These are phyloP conservation scores for Neoascia interrupta DNA, from an alignment of 2,888 invertebrate species.

Conservation along the genomic window DNA sequence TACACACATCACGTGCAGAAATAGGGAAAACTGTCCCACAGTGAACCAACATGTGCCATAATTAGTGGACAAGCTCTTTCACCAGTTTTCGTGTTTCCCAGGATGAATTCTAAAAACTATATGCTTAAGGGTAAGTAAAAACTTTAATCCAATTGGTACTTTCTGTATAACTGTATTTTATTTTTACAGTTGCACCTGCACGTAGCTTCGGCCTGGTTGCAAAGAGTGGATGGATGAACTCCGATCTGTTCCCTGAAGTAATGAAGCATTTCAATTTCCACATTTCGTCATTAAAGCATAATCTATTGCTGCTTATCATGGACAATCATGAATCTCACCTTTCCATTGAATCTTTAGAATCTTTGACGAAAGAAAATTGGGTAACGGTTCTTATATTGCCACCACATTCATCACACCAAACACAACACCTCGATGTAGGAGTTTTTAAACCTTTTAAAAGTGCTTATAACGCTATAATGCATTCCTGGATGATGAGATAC, in stretches of 20 bases:
- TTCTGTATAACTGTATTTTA: too few species aligned
- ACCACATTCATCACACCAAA: conserved; percentile 3
- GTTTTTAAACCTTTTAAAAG: conserved; percentile 20
- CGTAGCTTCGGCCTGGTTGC: too few species aligned
- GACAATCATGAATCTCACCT: conserved; percentile 21
- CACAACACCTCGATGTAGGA: conserved; percentile 22
- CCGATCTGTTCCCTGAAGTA: too few species aligned
- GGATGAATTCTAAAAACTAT: not conserved
- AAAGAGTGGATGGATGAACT: too few species aligned
- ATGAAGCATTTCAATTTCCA: too few species aligned
- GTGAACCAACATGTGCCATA: too few species aligned
- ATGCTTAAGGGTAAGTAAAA: too few species aligned
- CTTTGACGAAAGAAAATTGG: not conserved
- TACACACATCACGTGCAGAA: too few species aligned
- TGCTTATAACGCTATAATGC: conserved; percentile 5
- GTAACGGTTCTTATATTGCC: not conserved
- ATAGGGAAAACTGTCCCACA: too few species aligned
- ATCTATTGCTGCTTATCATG: not conserved
- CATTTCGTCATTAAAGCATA: conserved; percentile 1
- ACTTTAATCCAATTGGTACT: too few species aligned
- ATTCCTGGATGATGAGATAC: conserved; percentile 17
- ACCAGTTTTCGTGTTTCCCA: conserved; percentile 5
- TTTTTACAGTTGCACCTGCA: too few species aligned
- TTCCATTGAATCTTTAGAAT: conserved; percentile 8
- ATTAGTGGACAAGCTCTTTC: not conserved